phyloP scores from a whole-genome alignment of 1,140 invertebrate species.

The Drosophila rufa region DNA sequence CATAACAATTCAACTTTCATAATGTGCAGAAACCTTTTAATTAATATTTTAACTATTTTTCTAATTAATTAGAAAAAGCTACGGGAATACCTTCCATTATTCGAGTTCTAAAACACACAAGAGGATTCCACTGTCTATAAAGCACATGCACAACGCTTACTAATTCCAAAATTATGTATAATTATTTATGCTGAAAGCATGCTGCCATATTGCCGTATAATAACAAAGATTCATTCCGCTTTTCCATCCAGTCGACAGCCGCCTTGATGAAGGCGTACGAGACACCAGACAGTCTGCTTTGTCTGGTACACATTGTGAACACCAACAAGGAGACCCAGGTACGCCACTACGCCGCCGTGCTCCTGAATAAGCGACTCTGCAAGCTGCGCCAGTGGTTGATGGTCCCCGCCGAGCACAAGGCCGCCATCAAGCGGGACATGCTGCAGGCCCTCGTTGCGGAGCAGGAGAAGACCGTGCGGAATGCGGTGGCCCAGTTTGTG shows the following conservation, averaged over 20 bases:
- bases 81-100: too few relatives aligned
- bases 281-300: conserved; percentile 87
- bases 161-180: conserved; percentile 2
- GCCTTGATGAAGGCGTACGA: conserved; percentile 89
- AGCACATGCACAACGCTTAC: conserved; percentile 24
- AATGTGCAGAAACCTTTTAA: too few relatives aligned
- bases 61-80: too few relatives aligned
- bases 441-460: conserved; percentile 87
- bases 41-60: too few relatives aligned
- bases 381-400: conserved; percentile 88
- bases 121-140: not conserved
- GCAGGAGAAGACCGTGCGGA: conserved; percentile 88
- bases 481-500: conserved; percentile 88
- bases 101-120: not conserved
- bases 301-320: conserved; percentile 87
- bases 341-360: conserved; percentile 89
- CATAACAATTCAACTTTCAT: too few relatives aligned
- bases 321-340: conserved; percentile 87
- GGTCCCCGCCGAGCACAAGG: conserved; percentile 86
- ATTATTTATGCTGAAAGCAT: conserved; percentile 27
- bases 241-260: conserved; percentile 86
- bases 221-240: not conserved
- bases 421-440: conserved; percentile 87
- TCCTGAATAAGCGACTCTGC: conserved; percentile 87
- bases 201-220: conserved; percentile 1